Percentiles rank a stretch among this genome's conserved stretches.
phyloP scores from a whole-genome alignment of 2,113 vertebrate species.

The Melanocharis versteri region DNA sequence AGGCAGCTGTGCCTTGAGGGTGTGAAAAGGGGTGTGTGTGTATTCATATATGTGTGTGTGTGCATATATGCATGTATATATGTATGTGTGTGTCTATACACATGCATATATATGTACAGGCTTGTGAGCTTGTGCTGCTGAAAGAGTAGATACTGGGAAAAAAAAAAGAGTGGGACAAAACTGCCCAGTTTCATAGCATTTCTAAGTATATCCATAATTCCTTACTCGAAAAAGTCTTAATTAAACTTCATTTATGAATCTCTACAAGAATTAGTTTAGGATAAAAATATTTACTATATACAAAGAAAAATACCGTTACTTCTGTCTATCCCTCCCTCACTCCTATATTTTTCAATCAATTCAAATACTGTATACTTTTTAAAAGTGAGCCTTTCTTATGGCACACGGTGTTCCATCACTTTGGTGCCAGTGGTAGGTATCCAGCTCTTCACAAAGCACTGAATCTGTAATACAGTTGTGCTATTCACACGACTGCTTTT shows the following conservation, averaged over 20 bases:
- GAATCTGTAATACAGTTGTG: background rate
- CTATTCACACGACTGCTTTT: background rate
- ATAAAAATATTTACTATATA: background rate
- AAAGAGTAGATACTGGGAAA: background rate
- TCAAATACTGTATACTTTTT: background rate
- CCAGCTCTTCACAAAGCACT: background rate
- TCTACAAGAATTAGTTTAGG: background rate
- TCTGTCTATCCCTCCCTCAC: background rate
- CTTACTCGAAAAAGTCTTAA: background rate
- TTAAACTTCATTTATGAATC: background rate
- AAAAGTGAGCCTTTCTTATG: background rate
- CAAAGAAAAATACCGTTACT: background rate
- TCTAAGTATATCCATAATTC: background rate
- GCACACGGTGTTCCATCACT: fast-evolving
- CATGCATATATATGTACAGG: fast-evolving
- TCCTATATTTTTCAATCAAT: background rate
- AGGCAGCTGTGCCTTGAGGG: background rate
- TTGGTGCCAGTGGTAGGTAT: background rate
- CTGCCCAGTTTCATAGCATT: background rate
- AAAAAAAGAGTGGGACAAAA: background rate
- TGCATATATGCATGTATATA: no score
- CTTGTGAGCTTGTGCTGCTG: background rate
- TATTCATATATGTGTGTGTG: fast-evolving
- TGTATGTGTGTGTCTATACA: background rate
- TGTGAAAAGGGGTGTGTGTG: background rate